Conservation (phyloP, 2,113 vertebrate genomes). For the Cebus imitator region DNA sequence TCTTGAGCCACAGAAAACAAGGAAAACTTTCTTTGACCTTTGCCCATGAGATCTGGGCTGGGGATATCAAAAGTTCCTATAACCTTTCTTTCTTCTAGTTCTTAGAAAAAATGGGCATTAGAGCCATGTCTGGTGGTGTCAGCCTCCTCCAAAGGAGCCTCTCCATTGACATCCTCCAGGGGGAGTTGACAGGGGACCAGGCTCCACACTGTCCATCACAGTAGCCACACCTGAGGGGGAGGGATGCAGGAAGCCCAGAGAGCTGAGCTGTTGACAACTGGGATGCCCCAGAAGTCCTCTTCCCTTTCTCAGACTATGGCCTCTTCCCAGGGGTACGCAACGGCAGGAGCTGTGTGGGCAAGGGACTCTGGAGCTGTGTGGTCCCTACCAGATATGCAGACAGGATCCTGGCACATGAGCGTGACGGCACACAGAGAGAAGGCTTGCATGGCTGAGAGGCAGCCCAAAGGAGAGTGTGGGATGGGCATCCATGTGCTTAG, state of each 20-base stretch:
- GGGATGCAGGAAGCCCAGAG: background rate
- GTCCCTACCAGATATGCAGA: slow-evolving; percentile 70
- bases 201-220: background rate
- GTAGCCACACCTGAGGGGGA: background rate
- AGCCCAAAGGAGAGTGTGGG: slow-evolving; percentile 13
- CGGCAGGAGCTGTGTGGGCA: too few species aligned
- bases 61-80: background rate
- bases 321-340: background rate
- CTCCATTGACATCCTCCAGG: background rate
- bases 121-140: background rate
- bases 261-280: background rate
- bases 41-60: background rate
- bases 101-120: background rate
- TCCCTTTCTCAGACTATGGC: background rate
- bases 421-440: slow-evolving; percentile 71
- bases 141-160: background rate
- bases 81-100: background rate
- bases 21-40: background rate
- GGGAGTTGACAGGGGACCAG: background rate
- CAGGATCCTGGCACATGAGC: slow-evolving; percentile 54
- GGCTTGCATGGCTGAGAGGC: slow-evolving; percentile 46
- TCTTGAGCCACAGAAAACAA: background rate
- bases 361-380: background rate
- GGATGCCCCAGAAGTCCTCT: background rate
- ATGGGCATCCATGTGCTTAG: slow-evolving; percentile 23